These are phyloP conservation scores for Cyanoramphus novaezelandiae DNA, from an alignment of 2,113 vertebrate species.

Conservation along the genomic window DNA sequence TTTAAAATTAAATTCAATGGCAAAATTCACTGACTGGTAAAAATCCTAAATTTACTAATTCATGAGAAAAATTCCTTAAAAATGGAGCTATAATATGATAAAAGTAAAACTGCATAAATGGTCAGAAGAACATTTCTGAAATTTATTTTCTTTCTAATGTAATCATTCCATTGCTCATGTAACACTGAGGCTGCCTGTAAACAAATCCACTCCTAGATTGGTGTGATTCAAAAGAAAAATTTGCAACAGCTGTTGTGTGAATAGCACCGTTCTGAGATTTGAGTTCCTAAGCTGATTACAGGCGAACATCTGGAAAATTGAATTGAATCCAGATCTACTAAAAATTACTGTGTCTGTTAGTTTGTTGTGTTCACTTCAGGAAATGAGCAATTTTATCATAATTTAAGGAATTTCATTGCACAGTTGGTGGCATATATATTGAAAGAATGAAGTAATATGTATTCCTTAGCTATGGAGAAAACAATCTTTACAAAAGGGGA, in stretches of 20 bases:
- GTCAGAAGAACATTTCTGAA: neutral
- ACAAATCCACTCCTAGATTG: constrained; percentile 52
- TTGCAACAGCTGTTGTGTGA: constrained; percentile 66
- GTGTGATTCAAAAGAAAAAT: constrained; percentile 64
- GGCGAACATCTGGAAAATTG: constrained; percentile 70
- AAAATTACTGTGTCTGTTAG: constrained; percentile 64
- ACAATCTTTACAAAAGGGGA: neutral
- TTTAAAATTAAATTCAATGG: neutral
- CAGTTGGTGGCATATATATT: constrained; percentile 30
- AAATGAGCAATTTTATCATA: constrained; percentile 66
- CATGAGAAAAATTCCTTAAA: neutral
- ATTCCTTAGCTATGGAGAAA: neutral
- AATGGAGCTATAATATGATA: neutral
- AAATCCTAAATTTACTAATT: neutral
- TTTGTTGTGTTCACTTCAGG: constrained; percentile 69
- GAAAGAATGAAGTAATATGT: constrained; percentile 17
- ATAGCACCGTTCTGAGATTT: constrained; percentile 61
- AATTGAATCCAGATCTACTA: constrained; percentile 67
- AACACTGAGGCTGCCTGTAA: constrained; percentile 40
- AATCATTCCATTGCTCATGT: constrained; percentile 21
- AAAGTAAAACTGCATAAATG: neutral
- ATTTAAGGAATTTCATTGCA: constrained; percentile 59
- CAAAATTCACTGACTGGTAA: neutral
- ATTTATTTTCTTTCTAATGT: neutral
- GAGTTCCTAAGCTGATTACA: constrained; percentile 61